Conservation (phyloP, 2,113 vertebrate genomes). For the Notothenia coriiceps region DNA sequence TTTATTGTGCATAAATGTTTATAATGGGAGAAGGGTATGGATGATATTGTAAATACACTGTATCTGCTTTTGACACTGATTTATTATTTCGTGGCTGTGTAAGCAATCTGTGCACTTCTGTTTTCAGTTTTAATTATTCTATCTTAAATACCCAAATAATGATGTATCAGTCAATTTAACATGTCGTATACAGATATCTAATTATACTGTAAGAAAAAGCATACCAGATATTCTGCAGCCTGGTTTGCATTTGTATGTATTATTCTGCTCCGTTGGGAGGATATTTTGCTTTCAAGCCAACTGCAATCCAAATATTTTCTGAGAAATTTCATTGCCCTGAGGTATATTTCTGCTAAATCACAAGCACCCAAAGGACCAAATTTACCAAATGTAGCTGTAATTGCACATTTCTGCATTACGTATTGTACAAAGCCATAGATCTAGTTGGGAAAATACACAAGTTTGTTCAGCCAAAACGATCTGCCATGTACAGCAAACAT, state of each 20-base stretch:
- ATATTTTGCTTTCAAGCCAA: conserved; percentile 50
- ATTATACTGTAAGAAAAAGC: background rate
- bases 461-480: conserved; percentile 16
- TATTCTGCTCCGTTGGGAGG: conserved; percentile 37
- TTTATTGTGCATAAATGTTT: background rate
- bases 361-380: conserved; percentile 40
- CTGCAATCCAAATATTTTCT: conserved; percentile 66
- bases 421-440: background rate
- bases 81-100: conserved; percentile 12
- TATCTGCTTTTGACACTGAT: background rate
- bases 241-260: conserved; percentile 15
- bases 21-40: background rate
- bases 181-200: background rate
- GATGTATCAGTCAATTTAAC: background rate
- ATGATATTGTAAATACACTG: background rate
- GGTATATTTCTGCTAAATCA: conserved; percentile 40
- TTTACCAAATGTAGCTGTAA: conserved; percentile 39
- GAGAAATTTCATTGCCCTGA: conserved; percentile 46
- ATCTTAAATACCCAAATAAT: background rate
- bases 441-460: conserved; percentile 7
- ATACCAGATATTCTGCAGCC: background rate
- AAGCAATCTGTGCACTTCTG: background rate
- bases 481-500: conserved; percentile 45
- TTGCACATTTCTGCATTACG: conserved; percentile 33
- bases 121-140: background rate